Base-by-base conservation (phyloP, 1,140 invertebrate genomes). In the Pteromalus puparum region DNA sequence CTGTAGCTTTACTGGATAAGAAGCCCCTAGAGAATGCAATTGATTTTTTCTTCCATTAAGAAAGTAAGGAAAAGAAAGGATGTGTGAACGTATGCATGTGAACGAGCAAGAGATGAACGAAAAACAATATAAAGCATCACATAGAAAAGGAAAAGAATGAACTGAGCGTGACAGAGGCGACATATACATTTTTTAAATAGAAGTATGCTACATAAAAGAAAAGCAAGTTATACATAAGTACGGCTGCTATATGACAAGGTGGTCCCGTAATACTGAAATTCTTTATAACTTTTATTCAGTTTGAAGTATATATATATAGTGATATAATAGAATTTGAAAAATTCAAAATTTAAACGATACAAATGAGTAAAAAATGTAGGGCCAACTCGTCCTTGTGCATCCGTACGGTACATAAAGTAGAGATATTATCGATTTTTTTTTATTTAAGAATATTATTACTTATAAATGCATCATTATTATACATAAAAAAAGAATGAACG, bases 391-490 rank as follows among this genome's bases (percentile, higher is more conserved):
- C 89, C 83, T 87, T 79, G 85, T 87, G 84, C 86, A 89, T 86
- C 86, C 88, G 89, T 90, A 89, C 86, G 80, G 75, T 88, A 87
- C 87, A 87, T 88, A 89, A 92, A 88, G 89, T 91, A 92, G 90
- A 89, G 88, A 91, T 88, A 91, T 90, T 89, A 90, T 90, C 91
- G 88, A 87, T 70, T 87, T 87, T 88, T 86, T 89, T 87, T 89
- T 89, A 89, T 89, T 87, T 87, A 91, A 89, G 86, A 91, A 92
- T 91, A 92, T 90, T 91, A 91, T 91, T 92, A 91, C 88, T 91
- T 92, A 91, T 90, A 91, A 90, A 92, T 90, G 91, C 88, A 90
- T 90, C 87, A 91, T 90, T 91, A 91, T 89, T 74, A 87, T 89
- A 89, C 87, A 87, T 86, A 88, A 81, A 86, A 87, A 67, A 86